These are phyloP conservation scores for Clanis bilineata DNA, from an alignment of 2,888 invertebrate genomes.

Conservation along the genomic window DNA sequence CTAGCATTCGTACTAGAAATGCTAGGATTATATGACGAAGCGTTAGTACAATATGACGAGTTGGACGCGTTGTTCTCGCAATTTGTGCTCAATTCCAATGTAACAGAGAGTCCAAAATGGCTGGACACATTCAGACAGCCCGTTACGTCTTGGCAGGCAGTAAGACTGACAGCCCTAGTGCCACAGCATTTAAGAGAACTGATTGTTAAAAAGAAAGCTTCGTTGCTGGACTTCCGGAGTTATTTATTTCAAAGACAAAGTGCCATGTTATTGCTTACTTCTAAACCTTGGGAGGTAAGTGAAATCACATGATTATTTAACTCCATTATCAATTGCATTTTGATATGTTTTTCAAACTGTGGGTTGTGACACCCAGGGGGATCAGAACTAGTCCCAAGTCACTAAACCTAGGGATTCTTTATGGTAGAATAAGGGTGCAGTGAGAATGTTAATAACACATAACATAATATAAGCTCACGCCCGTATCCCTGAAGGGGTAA, in stretches of 20 bases:
- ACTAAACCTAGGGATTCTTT: no score
- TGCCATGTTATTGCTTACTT: slow-evolving; percentile 88
- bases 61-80: slow-evolving; percentile 98
- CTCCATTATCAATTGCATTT: no score
- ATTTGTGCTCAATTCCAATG: slow-evolving; percentile 96
- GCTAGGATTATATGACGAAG: slow-evolving; percentile 96
- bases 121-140: slow-evolving; percentile 90
- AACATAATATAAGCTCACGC: no score
- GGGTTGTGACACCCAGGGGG: no score
- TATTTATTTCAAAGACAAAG: slow-evolving; percentile 97
- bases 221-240: slow-evolving; percentile 94
- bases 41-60: slow-evolving; percentile 98
- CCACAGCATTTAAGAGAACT: slow-evolving; percentile 79
- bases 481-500: no score
- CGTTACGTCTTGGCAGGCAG: slow-evolving; percentile 92
- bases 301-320: no score
- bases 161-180: slow-evolving; percentile 85
- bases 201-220: slow-evolving; percentile 81
- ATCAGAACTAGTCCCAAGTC: no score
- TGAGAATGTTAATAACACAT: no score
- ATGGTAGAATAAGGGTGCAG: no score
- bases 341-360: no score
- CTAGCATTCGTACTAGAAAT: slow-evolving; percentile 97
- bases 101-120: slow-evolving; percentile 94
- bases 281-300: slow-evolving; percentile 91